Evolutionary conservation across 2,888 invertebrate species (phyloP).

Genomic region (Scaptomyza caliginosa): DNA sequence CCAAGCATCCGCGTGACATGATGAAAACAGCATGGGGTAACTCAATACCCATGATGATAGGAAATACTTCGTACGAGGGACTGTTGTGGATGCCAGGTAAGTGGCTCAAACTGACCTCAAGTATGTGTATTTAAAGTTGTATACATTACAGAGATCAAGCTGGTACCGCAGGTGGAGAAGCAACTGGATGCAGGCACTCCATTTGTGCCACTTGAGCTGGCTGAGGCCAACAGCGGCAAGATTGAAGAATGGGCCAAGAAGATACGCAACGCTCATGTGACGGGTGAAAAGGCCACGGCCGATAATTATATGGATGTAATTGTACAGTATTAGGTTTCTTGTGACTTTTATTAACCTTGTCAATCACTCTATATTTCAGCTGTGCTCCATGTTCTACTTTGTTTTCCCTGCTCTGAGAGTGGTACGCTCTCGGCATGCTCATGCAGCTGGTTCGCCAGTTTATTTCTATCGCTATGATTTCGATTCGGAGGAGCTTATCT

Average conservation of each 20-base stretch:
- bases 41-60: slow-evolving; percentile 82
- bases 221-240: slow-evolving; percentile 58
- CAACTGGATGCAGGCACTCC: slow-evolving; percentile 64
- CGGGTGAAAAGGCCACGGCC: slow-evolving; percentile 66
- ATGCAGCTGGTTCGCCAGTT: slow-evolving; percentile 77
- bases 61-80: slow-evolving; percentile 82
- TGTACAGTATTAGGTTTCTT: background rate
- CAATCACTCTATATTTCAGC: slow-evolving; percentile 50
- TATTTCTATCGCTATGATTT: slow-evolving; percentile 83
- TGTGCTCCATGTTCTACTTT: slow-evolving; percentile 68
- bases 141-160: slow-evolving; percentile 53
- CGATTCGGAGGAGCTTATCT: slow-evolving; percentile 80
- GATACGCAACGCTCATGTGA: slow-evolving; percentile 76
- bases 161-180: slow-evolving; percentile 52
- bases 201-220: slow-evolving; percentile 77
- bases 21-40: slow-evolving; percentile 82
- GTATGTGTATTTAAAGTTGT: background rate
- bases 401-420: slow-evolving; percentile 73
- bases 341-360: background rate
- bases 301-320: slow-evolving; percentile 80
- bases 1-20: slow-evolving; percentile 81
- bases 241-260: slow-evolving; percentile 60
- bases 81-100: slow-evolving; percentile 75
- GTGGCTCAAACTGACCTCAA: background rate
- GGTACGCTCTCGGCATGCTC: slow-evolving; percentile 73